These are phyloP conservation scores for Strix occidentalis DNA, from an alignment of 2,797 vertebrate species.

Conservation along the genomic window DNA sequence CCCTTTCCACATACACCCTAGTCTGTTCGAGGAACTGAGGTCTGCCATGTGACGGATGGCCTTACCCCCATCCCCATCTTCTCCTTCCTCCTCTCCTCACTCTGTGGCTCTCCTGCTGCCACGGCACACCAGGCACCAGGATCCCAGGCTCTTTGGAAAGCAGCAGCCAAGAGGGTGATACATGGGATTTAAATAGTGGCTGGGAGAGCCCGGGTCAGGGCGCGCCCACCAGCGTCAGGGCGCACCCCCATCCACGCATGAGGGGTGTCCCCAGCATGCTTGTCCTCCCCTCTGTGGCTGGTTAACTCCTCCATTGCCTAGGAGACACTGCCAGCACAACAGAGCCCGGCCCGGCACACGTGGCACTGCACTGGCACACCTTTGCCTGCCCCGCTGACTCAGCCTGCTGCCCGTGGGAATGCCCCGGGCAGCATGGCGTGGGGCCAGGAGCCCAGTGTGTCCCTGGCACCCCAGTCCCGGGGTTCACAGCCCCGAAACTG, in stretches of 20 bases:
- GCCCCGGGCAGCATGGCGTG: background rate
- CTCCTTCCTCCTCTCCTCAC: background rate
- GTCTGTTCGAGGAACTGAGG: background rate
- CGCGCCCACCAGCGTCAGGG: background rate
- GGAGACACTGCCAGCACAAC: background rate
- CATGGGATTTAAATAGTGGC: background rate
- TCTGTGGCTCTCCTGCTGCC: background rate
- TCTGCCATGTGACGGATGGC: background rate
- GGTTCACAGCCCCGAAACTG: background rate
- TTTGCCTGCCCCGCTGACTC: background rate
- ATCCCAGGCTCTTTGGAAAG: background rate
- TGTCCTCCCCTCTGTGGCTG: background rate
- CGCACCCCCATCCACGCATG: background rate
- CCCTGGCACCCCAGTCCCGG: rapidly evolving
- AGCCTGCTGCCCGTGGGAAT: background rate
- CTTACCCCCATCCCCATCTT: background rate
- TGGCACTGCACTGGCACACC: background rate
- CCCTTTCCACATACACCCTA: rapidly evolving
- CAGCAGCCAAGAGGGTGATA: background rate
- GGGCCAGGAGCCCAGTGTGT: background rate
- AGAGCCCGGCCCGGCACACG: rapidly evolving
- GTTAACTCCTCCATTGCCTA: background rate
- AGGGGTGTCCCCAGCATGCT: background rate
- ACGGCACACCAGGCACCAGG: rapidly evolving
- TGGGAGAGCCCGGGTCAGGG: background rate